Conservation (phyloP, 2,888 invertebrate genomes). For the Rhingia rostrata region DNA sequence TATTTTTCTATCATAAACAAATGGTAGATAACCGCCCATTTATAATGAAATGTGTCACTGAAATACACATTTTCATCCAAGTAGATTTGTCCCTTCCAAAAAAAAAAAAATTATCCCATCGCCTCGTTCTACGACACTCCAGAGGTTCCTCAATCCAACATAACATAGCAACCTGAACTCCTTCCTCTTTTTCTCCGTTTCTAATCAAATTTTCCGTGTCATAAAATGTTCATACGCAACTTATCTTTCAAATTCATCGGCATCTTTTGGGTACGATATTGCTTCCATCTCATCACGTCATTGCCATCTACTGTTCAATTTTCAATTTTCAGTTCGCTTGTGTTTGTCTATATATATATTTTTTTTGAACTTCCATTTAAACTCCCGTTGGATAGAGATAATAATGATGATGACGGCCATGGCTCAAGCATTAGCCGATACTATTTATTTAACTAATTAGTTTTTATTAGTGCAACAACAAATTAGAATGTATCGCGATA, state of each 20-base stretch:
- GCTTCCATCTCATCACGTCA: background rate
- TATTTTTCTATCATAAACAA: slow-evolving; percentile 10
- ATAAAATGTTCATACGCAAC: slow-evolving; percentile 70
- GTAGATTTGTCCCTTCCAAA: background rate
- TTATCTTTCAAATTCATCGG: slow-evolving; percentile 62
- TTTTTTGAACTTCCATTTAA: slow-evolving; percentile 49
- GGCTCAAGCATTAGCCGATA: slow-evolving; percentile 18
- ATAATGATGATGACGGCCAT: slow-evolving; percentile 47
- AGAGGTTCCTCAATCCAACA: background rate
- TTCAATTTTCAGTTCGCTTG: slow-evolving; percentile 5
- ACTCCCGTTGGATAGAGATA: slow-evolving; percentile 37
- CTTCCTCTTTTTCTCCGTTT: slow-evolving; percentile 16
- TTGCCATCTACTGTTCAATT: slow-evolving; percentile 18
- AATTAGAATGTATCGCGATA: slow-evolving; percentile 71
- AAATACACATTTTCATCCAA: background rate
- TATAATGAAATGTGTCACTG: slow-evolving; percentile 1
- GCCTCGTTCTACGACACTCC: slow-evolving; percentile 1
- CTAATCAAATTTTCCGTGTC: slow-evolving; percentile 69
- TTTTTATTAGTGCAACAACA: slow-evolving; percentile 74
- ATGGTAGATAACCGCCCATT: background rate
- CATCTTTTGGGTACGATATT: slow-evolving; percentile 21
- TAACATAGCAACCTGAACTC: slow-evolving; percentile 31
- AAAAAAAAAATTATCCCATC: background rate
- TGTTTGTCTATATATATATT: slow-evolving; percentile 8
- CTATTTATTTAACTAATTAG: slow-evolving; percentile 74